Base-by-base conservation (phyloP, 92 coral and sea anemone species). In the Palythoa grandiflora region DNA sequence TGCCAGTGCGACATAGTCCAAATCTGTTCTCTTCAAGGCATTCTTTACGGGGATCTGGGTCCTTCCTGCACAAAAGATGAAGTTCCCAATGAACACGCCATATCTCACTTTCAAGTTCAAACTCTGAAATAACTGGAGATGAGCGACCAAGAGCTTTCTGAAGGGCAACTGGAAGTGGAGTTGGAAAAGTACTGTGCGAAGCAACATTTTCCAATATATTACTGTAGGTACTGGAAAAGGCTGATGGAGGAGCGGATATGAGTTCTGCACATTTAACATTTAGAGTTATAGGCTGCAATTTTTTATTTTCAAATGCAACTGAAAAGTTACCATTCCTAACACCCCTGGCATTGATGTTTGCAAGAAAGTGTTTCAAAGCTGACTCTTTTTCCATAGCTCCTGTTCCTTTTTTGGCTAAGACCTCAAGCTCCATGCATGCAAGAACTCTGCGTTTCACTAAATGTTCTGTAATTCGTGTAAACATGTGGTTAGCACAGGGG, bases 271-370 rank as follows among this genome's bases (percentile, higher is more conserved):
- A 55, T 55, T 55, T 55, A 55, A 55, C 61, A 55, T 55, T 55
- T 11, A 55, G n/a, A 55, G 61, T 59, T 59, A 59, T 59, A 15
- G n/a, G 65, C 65, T 59, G 65, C 65, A 59, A 13, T 15, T 59
- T 59, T 59, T 59, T 59, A 2, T 59, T 59, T 59, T 59, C 65
- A 15, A 59, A 59, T 15, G 65, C 0, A n/a, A 80, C 38, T 63
- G 66, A 53, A 68, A 88, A 88, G 2, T 80, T 71, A 17, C 91
- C 91, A 88, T 73, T 68, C 74, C 91, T 79, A n/a, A 88, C 88
- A 11, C 85, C 89, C 35, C 88, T 48, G 39, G 86, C 47, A 84
- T 89, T 88, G 48, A 80, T 88, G 88, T 88, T 88, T 7, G 78
- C 60, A 12, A 79, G 63, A 71, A 88, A 80, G 79, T 80, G 87